Percentiles rank a stretch among this genome's conserved stretches.
These are phyloP conservation scores for Aplidium turbinatum DNA, from an alignment of 23 tunicate genomes.

Conservation along the genomic window DNA sequence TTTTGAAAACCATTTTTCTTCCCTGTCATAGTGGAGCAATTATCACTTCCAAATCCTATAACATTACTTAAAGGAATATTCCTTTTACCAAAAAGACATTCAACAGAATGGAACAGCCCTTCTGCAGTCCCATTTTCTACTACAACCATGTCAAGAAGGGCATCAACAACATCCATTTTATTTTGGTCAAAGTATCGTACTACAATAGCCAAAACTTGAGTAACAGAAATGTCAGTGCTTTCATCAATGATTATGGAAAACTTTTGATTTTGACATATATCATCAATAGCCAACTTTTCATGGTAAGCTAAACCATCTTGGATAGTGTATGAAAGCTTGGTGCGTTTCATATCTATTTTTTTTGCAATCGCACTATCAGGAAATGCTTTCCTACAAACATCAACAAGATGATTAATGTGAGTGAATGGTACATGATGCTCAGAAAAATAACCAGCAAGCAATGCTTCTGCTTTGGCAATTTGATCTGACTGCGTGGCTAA, in stretches of 20 bases:
- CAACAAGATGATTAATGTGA: too few relatives aligned
- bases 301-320: slow-evolving; percentile 13
- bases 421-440: too few relatives aligned
- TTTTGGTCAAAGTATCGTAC: slow-evolving; percentile 10
- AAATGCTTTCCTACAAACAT: too few relatives aligned
- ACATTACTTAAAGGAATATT: slow-evolving; percentile 9
- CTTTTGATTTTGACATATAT: neutral
- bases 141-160: slow-evolving; percentile 2
- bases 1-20: neutral
- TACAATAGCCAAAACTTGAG: slow-evolving; percentile 17
- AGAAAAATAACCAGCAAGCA: too few relatives aligned
- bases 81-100: neutral
- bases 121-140: neutral
- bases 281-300: slow-evolving; percentile 3
- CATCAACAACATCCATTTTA: neutral
- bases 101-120: neutral
- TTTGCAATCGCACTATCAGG: slow-evolving; percentile 1
- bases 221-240: slow-evolving; percentile 21
- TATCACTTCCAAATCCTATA: neutral
- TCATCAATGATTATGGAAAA: slow-evolving; percentile 9
- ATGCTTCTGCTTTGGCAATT: too few relatives aligned
- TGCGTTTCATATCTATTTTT: slow-evolving; percentile 1
- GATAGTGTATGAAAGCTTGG: neutral
- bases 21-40: neutral
- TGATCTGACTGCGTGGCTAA: too few relatives aligned